phyloP scores from a whole-genome alignment of 2,797 vertebrate genomes.

The Lepidocolaptes lacrymiger region DNA sequence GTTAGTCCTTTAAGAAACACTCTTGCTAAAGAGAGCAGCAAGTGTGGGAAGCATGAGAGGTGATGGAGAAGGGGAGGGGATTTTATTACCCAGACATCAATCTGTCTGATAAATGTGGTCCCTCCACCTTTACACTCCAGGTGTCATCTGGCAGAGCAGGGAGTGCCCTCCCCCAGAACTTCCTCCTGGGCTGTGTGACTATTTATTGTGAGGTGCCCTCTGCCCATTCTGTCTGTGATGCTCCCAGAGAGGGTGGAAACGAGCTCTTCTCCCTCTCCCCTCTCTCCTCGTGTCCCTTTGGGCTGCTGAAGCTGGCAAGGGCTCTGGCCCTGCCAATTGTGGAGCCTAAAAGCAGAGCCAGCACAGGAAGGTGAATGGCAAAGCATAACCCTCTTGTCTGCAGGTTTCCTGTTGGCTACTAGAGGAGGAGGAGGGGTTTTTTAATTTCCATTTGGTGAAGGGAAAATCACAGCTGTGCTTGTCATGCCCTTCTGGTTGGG shows the following conservation, averaged over 20 bases:
- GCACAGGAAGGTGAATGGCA: slow-evolving; percentile 61
- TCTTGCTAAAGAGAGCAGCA: not conserved
- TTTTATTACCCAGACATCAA: not conserved
- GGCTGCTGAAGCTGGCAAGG: not conserved
- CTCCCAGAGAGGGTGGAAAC: not conserved
- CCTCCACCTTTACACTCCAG: not conserved
- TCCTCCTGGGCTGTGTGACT: not conserved
- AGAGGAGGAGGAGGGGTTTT: slow-evolving; percentile 20
- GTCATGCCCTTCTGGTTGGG: slow-evolving; percentile 64
- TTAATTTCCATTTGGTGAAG: slow-evolving; percentile 62
- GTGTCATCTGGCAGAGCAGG: not conserved
- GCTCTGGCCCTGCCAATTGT: not conserved
- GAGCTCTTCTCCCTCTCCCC: not conserved
- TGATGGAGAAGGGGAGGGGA: not conserved
- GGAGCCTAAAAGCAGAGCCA: slow-evolving; percentile 25
- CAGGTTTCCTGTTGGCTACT: slow-evolving; percentile 66
- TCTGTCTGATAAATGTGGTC: not conserved
- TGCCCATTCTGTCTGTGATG: not conserved
- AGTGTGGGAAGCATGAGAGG: not conserved
- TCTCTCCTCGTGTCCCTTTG: not conserved
- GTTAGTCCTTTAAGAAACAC: not conserved
- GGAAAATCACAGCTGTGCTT: slow-evolving; percentile 69
- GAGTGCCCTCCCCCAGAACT: not conserved
- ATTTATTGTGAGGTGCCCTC: not conserved
- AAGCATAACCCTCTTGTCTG: slow-evolving; percentile 45